Percentiles rank a stretch among this genome's conserved stretches.
Conservation (phyloP, 30 jellyfish, hydroid and myxozoan species). For the Turritopsis rubra region DNA sequence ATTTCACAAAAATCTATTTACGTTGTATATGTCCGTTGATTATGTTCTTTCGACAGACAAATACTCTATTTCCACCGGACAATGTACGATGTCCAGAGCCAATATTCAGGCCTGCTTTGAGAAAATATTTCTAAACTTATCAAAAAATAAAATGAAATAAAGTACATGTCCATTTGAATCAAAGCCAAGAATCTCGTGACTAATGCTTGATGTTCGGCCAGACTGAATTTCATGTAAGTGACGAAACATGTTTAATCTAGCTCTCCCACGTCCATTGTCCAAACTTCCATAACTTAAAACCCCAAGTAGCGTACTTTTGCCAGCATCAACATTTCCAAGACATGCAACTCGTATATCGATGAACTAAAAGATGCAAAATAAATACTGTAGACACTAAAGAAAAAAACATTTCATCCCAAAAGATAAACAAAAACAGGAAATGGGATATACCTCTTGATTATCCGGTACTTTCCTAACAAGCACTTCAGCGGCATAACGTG, state of each 20-base stretch:
- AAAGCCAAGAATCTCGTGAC: conserved; percentile 98
- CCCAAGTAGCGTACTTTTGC: conserved; percentile 98
- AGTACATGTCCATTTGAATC: conserved; percentile 82
- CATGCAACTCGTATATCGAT: conserved; percentile 91
- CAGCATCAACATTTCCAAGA: conserved; percentile 97
- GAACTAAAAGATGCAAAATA: conserved; percentile 38
- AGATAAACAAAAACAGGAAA: background rate
- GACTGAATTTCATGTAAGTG: conserved; percentile 96
- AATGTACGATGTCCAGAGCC: no score
- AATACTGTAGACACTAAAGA: background rate
- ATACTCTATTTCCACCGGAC: no score
- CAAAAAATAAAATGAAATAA: background rate
- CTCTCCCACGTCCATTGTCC: conserved; percentile 98
- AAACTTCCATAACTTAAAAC: conserved; percentile 80
- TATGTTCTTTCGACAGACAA: no score
- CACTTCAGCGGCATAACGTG: conserved; percentile 78
- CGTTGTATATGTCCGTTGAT: no score
- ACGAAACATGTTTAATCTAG: conserved; percentile 91
- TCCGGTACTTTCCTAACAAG: conserved; percentile 86
- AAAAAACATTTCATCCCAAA: background rate
- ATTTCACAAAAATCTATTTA: no score
- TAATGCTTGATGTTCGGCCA: conserved; percentile 98
- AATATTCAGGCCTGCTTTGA: no score
- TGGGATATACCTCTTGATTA: conserved; percentile 76
- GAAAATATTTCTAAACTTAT: no score